These are phyloP conservation scores for Yponomeuta cagnagella DNA, from an alignment of 2,888 invertebrate species.

Conservation along the genomic window DNA sequence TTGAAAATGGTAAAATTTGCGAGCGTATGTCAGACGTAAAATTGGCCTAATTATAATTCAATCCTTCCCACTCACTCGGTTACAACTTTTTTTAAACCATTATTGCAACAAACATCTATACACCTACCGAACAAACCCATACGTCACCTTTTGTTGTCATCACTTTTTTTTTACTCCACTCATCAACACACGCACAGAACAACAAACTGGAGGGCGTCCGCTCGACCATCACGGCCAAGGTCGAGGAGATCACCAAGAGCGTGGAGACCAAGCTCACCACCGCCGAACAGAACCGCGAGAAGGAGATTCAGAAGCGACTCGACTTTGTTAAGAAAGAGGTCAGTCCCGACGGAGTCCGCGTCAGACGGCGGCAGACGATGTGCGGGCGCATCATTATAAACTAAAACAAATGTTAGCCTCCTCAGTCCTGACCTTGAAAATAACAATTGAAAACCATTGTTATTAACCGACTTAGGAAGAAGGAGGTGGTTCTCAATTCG, in stretches of 20 bases:
- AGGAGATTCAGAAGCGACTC: slow-evolving; percentile 89
- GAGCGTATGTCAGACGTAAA: no score
- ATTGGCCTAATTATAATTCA: no score
- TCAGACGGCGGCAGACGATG: no score
- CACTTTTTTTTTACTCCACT: slow-evolving; percentile 15
- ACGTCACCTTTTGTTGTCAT: no score
- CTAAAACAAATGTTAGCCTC: no score
- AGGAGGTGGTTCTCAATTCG: no score
- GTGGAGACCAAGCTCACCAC: slow-evolving; percentile 84
- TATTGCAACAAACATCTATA: neutral
- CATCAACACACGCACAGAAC: slow-evolving; percentile 52
- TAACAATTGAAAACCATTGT: no score
- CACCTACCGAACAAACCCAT: neutral
- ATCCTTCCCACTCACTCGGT: no score
- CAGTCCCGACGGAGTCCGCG: slow-evolving; percentile 70
- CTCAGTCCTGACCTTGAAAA: no score
- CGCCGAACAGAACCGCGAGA: slow-evolving; percentile 89
- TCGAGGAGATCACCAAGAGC: slow-evolving; percentile 80
- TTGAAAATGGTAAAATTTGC: no score
- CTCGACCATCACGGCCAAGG: slow-evolving; percentile 78
- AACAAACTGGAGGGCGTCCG: slow-evolving; percentile 82
- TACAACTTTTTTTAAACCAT: neutral
- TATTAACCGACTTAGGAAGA: no score
- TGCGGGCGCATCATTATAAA: no score
- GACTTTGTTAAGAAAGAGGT: slow-evolving; percentile 84